Percentiles rank a stretch among this genome's conserved stretches.
Conservation (phyloP, 2,888 invertebrate species). For the Yponomeuta malinellus region DNA sequence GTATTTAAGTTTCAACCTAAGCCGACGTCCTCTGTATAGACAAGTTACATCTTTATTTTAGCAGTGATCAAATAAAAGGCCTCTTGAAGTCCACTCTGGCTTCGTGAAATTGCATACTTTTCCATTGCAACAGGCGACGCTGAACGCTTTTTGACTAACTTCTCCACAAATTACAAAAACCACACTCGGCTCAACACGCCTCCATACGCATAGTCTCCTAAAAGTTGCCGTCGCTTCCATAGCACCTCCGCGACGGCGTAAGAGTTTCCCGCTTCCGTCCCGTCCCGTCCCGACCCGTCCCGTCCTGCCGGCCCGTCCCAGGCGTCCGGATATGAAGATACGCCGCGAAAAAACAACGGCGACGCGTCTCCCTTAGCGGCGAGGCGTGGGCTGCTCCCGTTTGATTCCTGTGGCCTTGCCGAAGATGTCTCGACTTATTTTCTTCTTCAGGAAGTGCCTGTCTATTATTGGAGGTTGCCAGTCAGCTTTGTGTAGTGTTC, state of each 20-base stretch:
- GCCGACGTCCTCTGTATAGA: no score
- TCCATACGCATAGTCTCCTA: constrained; percentile 2
- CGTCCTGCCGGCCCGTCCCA: constrained; percentile 24
- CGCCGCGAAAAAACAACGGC: constrained; percentile 58
- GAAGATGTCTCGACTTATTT: no score
- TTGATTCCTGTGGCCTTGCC: background rate
- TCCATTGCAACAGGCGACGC: no score
- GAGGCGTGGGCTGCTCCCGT: constrained; percentile 12
- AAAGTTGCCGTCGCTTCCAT: constrained; percentile 1
- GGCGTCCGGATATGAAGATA: constrained; percentile 70
- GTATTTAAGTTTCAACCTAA: no score
- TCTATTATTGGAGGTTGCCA: no score
- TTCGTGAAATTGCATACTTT: no score
- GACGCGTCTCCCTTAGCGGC: constrained; percentile 31
- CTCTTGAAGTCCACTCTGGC: no score
- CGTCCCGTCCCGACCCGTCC: background rate
- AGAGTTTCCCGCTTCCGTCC: constrained; percentile 6
- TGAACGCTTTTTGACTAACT: background rate
- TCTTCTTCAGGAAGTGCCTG: no score
- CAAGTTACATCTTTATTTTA: no score
- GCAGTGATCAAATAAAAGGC: no score
- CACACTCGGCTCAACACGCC: background rate
- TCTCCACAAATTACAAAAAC: background rate
- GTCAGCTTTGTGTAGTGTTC: no score
- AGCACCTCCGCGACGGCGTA: constrained; percentile 3